A percentile compares a stretch with the other conserved stretches of the same genome.
These are phyloP conservation scores for Menidia beryllina DNA, from an alignment of 2,113 vertebrate species.

Conservation along the genomic window DNA sequence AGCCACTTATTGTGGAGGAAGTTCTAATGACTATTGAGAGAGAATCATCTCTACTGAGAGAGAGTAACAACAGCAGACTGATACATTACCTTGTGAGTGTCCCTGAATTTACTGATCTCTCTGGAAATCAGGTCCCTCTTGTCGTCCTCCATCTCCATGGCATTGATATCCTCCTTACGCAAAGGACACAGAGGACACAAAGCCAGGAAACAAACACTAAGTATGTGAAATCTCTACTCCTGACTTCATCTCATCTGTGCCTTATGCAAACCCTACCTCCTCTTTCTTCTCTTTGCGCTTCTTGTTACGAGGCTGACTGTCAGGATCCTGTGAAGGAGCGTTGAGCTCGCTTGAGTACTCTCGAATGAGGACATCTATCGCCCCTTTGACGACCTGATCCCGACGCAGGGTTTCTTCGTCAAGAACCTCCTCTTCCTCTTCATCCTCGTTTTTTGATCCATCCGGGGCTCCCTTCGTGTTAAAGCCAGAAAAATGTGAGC, in stretches of 20 bases:
- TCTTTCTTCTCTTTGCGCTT: constrained; percentile 99
- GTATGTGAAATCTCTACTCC: neutral
- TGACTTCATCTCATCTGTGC: neutral
- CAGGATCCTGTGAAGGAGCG: constrained; percentile 93
- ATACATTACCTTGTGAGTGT: constrained; percentile 98
- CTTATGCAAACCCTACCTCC: constrained; percentile 83
- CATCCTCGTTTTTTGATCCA: constrained; percentile 74
- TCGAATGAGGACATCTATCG: constrained; percentile 94
- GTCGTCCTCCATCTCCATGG: constrained; percentile 99
- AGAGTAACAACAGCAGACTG: constrained; percentile 33
- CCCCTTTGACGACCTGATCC: constrained; percentile 94
- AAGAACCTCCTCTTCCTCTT: constrained; percentile 92
- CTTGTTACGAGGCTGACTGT: constrained; percentile 95
- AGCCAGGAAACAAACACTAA: constrained; percentile 35
- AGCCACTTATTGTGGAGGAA: constrained; percentile 36
- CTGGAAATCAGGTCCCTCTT: constrained; percentile 99
- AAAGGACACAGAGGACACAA: constrained; percentile 7
- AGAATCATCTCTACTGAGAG: constrained; percentile 32
- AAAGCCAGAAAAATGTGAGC: neutral
- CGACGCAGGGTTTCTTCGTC: constrained; percentile 95
- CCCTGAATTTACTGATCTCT: constrained; percentile 99
- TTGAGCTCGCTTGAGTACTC: constrained; percentile 98
- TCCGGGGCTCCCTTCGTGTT: constrained; percentile 68
- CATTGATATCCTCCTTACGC: constrained; percentile 95
- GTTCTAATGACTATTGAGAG: constrained; percentile 38